Conservation (phyloP, 30 jellyfish, hydroid and myxozoan genomes). For the Pelagia noctiluca region DNA sequence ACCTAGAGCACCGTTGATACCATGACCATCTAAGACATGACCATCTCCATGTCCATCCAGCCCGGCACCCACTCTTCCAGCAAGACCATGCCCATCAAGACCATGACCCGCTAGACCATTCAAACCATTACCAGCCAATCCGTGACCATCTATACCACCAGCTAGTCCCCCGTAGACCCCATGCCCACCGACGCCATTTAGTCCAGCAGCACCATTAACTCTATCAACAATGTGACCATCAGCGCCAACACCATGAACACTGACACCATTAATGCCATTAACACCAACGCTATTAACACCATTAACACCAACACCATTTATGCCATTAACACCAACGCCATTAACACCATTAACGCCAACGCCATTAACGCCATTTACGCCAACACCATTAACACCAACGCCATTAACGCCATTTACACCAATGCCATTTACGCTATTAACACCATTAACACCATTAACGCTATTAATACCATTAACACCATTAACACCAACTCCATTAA, state of each 20-base stretch:
- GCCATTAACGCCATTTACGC: not conserved
- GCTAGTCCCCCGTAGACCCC: not conserved
- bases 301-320: not conserved
- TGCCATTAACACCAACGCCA: not conserved
- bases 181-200: not conserved
- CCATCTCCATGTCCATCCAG: slow-evolving; percentile 21
- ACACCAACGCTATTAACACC: not conserved
- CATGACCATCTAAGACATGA: not conserved
- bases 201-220: not conserved
- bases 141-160: not conserved
- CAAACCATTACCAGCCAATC: not conserved
- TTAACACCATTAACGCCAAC: not conserved
- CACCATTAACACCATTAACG: not conserved
- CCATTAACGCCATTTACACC: slow-evolving; percentile 36
- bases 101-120: not conserved
- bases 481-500: not conserved
- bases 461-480: not conserved
- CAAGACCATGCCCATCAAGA: slow-evolving; percentile 1
- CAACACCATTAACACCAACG: slow-evolving; percentile 19
- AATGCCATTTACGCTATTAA: slow-evolving; percentile 18
- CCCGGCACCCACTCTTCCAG: not conserved
- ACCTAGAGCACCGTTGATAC: not conserved
- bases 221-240: not conserved
- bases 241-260: not conserved
- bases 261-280: not conserved